These are phyloP conservation scores for Papilio glaucus DNA, from an alignment of 1,140 invertebrate genomes.

Conservation along the genomic window DNA sequence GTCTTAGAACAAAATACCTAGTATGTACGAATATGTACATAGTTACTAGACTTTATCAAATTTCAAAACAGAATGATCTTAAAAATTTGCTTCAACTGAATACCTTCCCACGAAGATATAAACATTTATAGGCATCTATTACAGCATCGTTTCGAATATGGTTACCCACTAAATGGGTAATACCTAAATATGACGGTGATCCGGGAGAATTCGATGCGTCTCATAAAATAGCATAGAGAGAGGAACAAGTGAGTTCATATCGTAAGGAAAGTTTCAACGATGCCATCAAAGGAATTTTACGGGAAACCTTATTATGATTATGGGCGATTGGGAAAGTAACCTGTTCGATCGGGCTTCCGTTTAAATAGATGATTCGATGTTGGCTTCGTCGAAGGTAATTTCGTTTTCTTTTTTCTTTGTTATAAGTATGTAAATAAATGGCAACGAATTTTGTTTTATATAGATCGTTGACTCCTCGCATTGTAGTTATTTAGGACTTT, in stretches of 20 bases:
- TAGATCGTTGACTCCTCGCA: neutral
- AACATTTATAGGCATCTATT: slow-evolving; percentile 53
- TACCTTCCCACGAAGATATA: slow-evolving; percentile 39
- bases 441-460: neutral
- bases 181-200: slow-evolving; percentile 47
- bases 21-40: neutral
- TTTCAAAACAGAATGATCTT: neutral
- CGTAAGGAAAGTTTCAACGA: slow-evolving; percentile 40
- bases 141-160: slow-evolving; percentile 41
- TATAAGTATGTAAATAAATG: neutral
- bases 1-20: too few relatives aligned
- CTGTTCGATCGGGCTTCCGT: slow-evolving; percentile 15
- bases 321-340: slow-evolving; percentile 28
- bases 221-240: slow-evolving; percentile 26
- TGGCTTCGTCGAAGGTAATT: neutral
- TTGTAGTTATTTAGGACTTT: too few relatives aligned
- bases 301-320: slow-evolving; percentile 33
- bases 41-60: neutral
- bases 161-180: slow-evolving; percentile 44
- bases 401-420: neutral
- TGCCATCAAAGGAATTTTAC: slow-evolving; percentile 34
- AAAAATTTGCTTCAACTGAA: slow-evolving; percentile 34
- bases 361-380: slow-evolving; percentile 17
- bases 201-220: slow-evolving; percentile 29
- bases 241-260: slow-evolving; percentile 25